These are phyloP conservation scores for Graphium colonna DNA, from an alignment of 2,888 invertebrate genomes.

Conservation along the genomic window DNA sequence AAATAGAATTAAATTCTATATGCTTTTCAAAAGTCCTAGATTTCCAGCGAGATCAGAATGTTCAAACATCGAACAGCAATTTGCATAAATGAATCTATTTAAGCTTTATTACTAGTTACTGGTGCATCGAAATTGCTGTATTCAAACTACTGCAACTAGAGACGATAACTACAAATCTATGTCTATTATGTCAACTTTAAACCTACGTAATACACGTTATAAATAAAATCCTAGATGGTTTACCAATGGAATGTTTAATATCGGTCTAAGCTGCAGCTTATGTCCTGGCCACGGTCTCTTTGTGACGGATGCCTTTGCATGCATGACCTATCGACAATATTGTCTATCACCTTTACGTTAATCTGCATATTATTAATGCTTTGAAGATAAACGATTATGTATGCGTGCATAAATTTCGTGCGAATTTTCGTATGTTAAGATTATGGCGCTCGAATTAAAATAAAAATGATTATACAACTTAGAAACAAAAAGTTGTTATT, in stretches of 20 bases:
- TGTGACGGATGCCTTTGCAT: slow-evolving; percentile 7
- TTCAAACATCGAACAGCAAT: slow-evolving; percentile 21
- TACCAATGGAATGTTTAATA: slow-evolving; percentile 19
- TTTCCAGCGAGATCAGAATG: slow-evolving; percentile 20
- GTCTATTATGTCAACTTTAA: background rate
- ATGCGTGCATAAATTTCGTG: too few relatives aligned
- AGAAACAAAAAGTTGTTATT: too few relatives aligned
- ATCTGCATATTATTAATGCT: background rate
- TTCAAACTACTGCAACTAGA: slow-evolving; percentile 8
- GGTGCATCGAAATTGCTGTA: slow-evolving; percentile 8
- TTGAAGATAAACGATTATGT: background rate
- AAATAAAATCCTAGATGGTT: background rate
- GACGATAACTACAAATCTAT: background rate
- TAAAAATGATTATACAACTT: too few relatives aligned
- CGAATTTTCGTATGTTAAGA: too few relatives aligned
- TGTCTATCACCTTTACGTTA: background rate
- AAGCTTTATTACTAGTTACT: slow-evolving; percentile 14
- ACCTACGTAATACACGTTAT: background rate
- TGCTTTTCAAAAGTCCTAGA: slow-evolving; percentile 14
- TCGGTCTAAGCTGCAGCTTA: slow-evolving; percentile 1
- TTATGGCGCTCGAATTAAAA: background rate
- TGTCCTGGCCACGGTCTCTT: slow-evolving; percentile 5
- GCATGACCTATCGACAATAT: slow-evolving; percentile 3
- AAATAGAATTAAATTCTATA: background rate
- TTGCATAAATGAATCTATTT: slow-evolving; percentile 23